Evolutionary conservation across 2,113 vertebrate genomes (phyloP), one percentile per base, ranked within the genome.

Genomic region (Rhea americana): DNA sequence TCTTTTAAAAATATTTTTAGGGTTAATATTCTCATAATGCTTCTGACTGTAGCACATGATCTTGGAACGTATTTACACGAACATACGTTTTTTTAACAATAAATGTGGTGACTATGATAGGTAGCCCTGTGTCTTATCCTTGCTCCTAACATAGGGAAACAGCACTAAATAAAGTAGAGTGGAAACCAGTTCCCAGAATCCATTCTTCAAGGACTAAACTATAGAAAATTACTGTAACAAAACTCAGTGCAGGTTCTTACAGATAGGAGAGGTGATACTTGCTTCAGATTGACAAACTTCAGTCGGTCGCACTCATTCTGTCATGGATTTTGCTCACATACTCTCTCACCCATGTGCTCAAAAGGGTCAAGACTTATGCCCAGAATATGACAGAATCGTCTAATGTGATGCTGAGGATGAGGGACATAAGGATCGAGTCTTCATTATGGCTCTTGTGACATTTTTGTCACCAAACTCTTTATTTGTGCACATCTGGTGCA

Each of bases 381-480:
- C 9, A 7, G 12, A 45, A 26, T 45, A 39, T 39, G n/a, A 13
- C 5, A 2, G 39, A 59, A 43, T 12, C 14, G 37, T 21, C 47
- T 35, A 2, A 9, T 41, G 68, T 16, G n/a, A 22, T 17, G 2
- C 1, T 7, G 13, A 18, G 19, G 24, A 56, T 1, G 4, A 47
- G 7, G 80, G 61, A 37, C 45, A 14, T 16, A 55, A 37, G 39
- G 5, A 8, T 7, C 62, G 71, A 68, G 5, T 75, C 62, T 20
- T 76, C 51, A 1, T 39, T 0, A 0, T 10, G 17, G 28, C 50
- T 48, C 17, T 35, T 35, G 35, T 35, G 35, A 35, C 35, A 35
- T 35, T 35, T 35, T 35, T 35, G 35, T 35, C 35, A 35, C 35
- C 5, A 35, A 35, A 35, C 35, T 35, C 35, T 35, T 35, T 35